A percentile compares a stretch with the other conserved stretches of the same genome.
Conservation (phyloP, 2,888 invertebrate species). For the Tiliacea citrago region DNA sequence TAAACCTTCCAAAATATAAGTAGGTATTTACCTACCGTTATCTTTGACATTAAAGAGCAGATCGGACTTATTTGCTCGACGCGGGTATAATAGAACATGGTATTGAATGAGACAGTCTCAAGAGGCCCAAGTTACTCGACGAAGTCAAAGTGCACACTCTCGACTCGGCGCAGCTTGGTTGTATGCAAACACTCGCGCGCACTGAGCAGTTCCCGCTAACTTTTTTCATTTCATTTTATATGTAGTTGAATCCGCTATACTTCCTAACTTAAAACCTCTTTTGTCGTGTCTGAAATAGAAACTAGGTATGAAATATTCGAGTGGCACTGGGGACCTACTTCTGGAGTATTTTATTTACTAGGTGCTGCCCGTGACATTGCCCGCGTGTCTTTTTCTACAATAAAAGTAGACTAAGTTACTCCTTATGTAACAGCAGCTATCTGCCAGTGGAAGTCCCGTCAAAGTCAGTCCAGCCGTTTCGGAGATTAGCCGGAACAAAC, state of each 20-base stretch:
- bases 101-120: slow-evolving; percentile 60
- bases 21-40: neutral
- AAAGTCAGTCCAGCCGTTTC: too few relatives aligned
- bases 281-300: slow-evolving; percentile 43
- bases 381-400: too few relatives aligned
- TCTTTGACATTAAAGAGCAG: slow-evolving; percentile 12
- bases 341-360: neutral
- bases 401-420: too few relatives aligned
- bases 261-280: slow-evolving; percentile 51
- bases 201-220: slow-evolving; percentile 69
- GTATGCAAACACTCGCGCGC: slow-evolving; percentile 75
- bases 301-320: slow-evolving; percentile 22
- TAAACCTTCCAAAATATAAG: neutral
- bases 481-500: too few relatives aligned
- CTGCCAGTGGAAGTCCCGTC: too few relatives aligned
- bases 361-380: too few relatives aligned
- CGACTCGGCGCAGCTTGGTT: slow-evolving; percentile 69
- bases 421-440: too few relatives aligned
- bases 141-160: slow-evolving; percentile 72
- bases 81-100: slow-evolving; percentile 39
- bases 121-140: slow-evolving; percentile 69
- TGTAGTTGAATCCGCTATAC: slow-evolving; percentile 58
- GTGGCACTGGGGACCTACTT: slow-evolving; percentile 4
- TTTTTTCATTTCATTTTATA: slow-evolving; percentile 81
- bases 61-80: slow-evolving; percentile 20